Conservation (phyloP, 1,140 invertebrate genomes). For the Leptestheria dahalacensis region DNA sequence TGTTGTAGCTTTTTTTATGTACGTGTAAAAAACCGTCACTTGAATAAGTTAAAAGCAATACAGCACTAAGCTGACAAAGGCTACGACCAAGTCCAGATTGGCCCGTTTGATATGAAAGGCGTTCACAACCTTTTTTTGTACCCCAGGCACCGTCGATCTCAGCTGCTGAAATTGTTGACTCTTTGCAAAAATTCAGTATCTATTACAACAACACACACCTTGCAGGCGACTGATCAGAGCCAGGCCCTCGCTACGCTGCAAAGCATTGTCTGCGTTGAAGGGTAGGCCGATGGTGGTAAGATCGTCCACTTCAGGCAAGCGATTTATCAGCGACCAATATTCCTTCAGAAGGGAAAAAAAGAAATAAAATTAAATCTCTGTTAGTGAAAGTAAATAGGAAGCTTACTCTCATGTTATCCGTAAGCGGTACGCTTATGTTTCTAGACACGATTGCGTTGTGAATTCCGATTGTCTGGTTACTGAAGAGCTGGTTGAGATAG, state of each 20-base stretch:
- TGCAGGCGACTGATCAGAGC: conserved; percentile 47
- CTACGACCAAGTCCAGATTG: too few species aligned
- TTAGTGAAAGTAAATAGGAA: background rate
- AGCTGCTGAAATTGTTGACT: conserved; percentile 13
- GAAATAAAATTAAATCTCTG: conserved; percentile 3
- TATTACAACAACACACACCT: conserved; percentile 29
- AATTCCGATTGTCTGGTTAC: conserved; percentile 34
- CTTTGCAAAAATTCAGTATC: background rate
- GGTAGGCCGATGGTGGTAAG: conserved; percentile 62
- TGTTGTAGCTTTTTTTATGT: too few species aligned
- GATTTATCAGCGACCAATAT: conserved; percentile 40
- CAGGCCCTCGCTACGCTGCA: conserved; percentile 49
- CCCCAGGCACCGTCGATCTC: conserved; percentile 20
- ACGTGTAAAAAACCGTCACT: too few species aligned
- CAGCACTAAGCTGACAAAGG: too few species aligned
- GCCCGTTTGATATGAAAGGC: too few species aligned
- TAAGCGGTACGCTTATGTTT: conserved; percentile 32
- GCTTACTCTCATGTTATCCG: conserved; percentile 32
- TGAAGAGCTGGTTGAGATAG: conserved; percentile 61
- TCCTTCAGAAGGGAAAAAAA: conserved; percentile 35
- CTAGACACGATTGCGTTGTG: conserved; percentile 35
- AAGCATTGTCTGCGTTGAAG: conserved; percentile 60
- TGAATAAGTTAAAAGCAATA: too few species aligned
- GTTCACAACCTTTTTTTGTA: too few species aligned
- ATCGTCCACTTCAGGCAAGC: conserved; percentile 46